Base-by-base conservation (phyloP, 2,797 vertebrate genomes). In the Fundulus diaphanus region DNA sequence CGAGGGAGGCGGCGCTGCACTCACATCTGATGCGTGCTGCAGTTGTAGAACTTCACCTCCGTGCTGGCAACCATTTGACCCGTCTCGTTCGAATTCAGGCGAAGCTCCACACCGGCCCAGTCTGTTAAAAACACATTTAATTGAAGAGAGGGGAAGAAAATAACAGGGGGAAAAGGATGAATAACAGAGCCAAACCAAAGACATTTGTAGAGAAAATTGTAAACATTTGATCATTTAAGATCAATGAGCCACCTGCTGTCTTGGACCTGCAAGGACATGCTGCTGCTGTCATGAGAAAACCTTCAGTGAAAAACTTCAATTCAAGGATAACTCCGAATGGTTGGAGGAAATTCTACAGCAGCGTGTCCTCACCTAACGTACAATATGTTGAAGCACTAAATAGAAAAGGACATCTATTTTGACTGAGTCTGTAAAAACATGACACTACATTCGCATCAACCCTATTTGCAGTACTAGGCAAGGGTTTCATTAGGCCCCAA, bases 1-100 rank as follows among this genome's bases (percentile, higher is more conserved):
- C 16, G 2, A 4, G 2, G 11, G 15, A 3, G 24, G 24, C 20
- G 40, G 49, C 8, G 75, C 70, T 27, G 61, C 69, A 93, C 97
- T 98, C 93, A 99, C 98, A 97, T 95, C 84, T 96, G 96, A 93
- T 99, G 98, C 68, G 96, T 96, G 13, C 97, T 99, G 96, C 98
- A 99, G 96, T 99, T 99, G 95, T 97, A 99, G 94, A 99, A 98
- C 91, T 97, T 98, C 95, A 99, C 97, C 90, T 98, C 97, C 0
- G 97, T 98, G 95, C 96, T 98, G 92, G 96, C 96, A 46, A 99
- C 96, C 72, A 94, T 98, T 92, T 96, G 96, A 74, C 97, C 96
- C 0, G 98, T 99, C 92, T 99, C 98, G 90, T 90, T 96, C 3
- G 97, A 98, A 88, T 96, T 97, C 78, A 99, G 95, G 82, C 95